Evolutionary conservation across 2,797 vertebrate species (phyloP), one percentile per base, ranked within the genome.

Genomic region (Sebastes iracundus): DNA sequence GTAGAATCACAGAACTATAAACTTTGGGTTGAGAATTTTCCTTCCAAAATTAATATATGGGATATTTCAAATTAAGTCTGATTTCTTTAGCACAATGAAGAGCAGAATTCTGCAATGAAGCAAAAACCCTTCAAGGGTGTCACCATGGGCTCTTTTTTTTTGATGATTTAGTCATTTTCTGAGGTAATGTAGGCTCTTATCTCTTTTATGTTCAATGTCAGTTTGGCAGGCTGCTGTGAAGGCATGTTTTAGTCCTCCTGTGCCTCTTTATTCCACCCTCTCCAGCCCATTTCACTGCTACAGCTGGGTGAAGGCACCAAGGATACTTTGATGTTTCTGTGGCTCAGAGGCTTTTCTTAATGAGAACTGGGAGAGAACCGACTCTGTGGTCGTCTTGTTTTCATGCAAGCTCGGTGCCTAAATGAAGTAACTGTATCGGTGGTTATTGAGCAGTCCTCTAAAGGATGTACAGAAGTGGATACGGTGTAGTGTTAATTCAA

Each of bases 301-400:
- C 82, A 88, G 85, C 87, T 90, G 89, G 83, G 80, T 91, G 90
- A 88, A 92, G 84, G 84, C 83, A 82, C 77, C 82, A 72, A 75
- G 63, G 82, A 88, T 81, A 80, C 92, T 94, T 93, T 94, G 91
- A 94, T 92, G 93, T 94, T 92, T 84, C 87, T 90, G 75, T 88
- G 80, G 94, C 91, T 92, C 88, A 81, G 56, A 92, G 89, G 87
- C 91, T 86, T 84, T 86, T 87, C 90, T 83, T 91, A 94, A 93
- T 92, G 90, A 93, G 91, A 90, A 83, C 72, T 75, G 82, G 84
- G 89, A 91, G 82, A 86, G 75, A 90, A 89, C 71, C 20, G 80
- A 82, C 86, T 87, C 89, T 71, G 56, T 65, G 83, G 82, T 83
- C 68, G 64, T 80, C 84, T 87, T 90, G 83, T 89, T 90, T 92